Evolutionary conservation across 2,797 vertebrate species (phyloP).

Genomic region (Sphenopsis melanotis): DNA sequence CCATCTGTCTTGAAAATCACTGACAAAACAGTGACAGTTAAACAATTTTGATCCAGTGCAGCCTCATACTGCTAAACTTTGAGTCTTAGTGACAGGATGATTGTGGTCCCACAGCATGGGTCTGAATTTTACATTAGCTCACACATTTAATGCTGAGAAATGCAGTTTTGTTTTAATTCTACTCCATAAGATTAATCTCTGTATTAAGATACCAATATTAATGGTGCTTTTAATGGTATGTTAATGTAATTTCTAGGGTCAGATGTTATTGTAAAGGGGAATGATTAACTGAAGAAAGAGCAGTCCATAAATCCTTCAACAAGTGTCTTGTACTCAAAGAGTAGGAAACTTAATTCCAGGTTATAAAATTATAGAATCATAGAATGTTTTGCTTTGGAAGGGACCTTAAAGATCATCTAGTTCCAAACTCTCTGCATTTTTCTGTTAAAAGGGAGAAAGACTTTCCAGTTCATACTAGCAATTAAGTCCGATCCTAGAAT

Average conservation of each 20-base stretch:
- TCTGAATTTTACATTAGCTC: not conserved
- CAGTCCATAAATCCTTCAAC: not conserved
- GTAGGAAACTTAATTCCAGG: not conserved
- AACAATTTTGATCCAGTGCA: not conserved
- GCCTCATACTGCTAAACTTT: not conserved
- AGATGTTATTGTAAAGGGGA: not conserved
- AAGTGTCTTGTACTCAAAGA: not conserved
- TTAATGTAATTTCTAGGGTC: not conserved
- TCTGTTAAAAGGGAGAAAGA: not conserved
- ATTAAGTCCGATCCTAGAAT: not conserved
- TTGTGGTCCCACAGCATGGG: not conserved
- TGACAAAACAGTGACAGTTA: not conserved
- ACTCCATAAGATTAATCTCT: not conserved
- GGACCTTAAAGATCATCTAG: too few species aligned
- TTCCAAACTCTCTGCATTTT: not conserved
- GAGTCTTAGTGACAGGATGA: not conserved
- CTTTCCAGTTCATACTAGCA: not conserved
- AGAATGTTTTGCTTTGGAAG: not conserved
- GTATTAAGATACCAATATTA: not conserved
- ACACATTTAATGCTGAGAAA: not conserved
- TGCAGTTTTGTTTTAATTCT: not conserved
- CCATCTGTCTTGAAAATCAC: not conserved
- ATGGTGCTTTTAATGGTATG: not conserved
- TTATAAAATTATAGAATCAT: not conserved
- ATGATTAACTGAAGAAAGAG: not conserved